A percentile compares a stretch with the other conserved stretches of the same genome.
Evolutionary conservation across 53 echinoderm and acorn worm species (phyloP).

Genomic region (Luidia sarsii): DNA sequence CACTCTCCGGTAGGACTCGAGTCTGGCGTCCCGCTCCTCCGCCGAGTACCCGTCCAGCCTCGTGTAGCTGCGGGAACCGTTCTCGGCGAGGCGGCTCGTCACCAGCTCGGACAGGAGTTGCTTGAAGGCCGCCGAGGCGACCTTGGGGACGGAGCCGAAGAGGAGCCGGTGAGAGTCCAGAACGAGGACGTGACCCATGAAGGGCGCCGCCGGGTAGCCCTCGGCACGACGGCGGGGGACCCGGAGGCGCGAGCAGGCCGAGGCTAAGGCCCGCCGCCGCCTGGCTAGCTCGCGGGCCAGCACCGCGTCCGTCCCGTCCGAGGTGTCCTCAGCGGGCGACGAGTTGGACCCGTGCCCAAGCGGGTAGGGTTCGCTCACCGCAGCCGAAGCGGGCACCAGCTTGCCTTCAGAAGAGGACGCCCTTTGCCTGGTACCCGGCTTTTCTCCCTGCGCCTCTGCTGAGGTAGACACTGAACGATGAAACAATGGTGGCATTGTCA

Average conservation of each 20-base stretch:
- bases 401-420: no score
- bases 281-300: constrained; percentile 9
- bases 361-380: no score
- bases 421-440: no score
- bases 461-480: no score
- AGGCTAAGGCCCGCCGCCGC: not conserved
- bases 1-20: constrained; percentile 59
- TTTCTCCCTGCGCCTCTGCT: no score
- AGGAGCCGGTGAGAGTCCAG: constrained; percentile 64
- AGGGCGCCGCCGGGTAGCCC: not conserved
- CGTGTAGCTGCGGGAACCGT: not conserved
- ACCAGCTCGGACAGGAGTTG: constrained; percentile 1
- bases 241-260: not conserved
- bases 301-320: no score
- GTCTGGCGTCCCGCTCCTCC: constrained; percentile 17
- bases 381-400: no score
- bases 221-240: not conserved
- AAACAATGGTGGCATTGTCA: no score
- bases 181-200: constrained; percentile 41
- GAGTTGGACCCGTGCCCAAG: constrained; percentile 19
- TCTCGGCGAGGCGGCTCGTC: not conserved
- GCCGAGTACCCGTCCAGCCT: not conserved
- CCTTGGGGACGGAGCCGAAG: constrained; percentile 73
- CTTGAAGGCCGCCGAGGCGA: constrained; percentile 69
- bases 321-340: constrained; percentile 60